phyloP scores from a whole-genome alignment of 53 echinoderm and acorn worm genomes.

The Zoroaster sp. region DNA sequence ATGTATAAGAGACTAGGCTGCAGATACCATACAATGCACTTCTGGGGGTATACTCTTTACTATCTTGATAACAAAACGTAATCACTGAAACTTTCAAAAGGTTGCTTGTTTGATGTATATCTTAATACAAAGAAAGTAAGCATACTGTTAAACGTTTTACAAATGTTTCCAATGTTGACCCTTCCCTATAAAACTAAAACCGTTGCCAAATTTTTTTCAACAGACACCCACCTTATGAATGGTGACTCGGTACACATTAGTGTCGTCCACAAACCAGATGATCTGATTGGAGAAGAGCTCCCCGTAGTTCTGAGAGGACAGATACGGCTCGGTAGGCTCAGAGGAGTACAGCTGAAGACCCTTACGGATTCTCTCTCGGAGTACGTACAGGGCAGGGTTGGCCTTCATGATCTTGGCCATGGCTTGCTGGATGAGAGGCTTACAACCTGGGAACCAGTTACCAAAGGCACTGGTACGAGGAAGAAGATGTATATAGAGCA shows the following conservation, averaged over 20 bases:
- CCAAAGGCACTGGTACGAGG: slow-evolving; percentile 88
- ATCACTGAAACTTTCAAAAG: no score
- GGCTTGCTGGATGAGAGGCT: slow-evolving; percentile 98
- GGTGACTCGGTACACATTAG: slow-evolving; percentile 98
- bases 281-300: slow-evolving; percentile 99
- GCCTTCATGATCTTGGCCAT: slow-evolving; percentile 99
- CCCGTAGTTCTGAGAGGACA: slow-evolving; percentile 99
- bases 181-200: no score
- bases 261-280: slow-evolving; percentile 99
- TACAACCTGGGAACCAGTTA: slow-evolving; percentile 99
- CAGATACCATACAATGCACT: slow-evolving; percentile 35
- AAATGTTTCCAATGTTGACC: no score
- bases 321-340: slow-evolving; percentile 97
- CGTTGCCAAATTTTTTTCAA: no score
- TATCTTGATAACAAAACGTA: no score
- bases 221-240: slow-evolving; percentile 84
- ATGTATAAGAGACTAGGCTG: not conserved
- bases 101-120: no score
- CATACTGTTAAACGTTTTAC: no score
- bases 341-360: slow-evolving; percentile 99
- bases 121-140: no score
- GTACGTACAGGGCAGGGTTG: slow-evolving; percentile 93
- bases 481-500: no score
- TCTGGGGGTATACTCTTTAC: no score
- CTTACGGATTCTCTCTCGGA: slow-evolving; percentile 96